Evolutionary conservation across 2,888 invertebrate genomes (phyloP).

Genomic region (Phyllotreta striolata): DNA sequence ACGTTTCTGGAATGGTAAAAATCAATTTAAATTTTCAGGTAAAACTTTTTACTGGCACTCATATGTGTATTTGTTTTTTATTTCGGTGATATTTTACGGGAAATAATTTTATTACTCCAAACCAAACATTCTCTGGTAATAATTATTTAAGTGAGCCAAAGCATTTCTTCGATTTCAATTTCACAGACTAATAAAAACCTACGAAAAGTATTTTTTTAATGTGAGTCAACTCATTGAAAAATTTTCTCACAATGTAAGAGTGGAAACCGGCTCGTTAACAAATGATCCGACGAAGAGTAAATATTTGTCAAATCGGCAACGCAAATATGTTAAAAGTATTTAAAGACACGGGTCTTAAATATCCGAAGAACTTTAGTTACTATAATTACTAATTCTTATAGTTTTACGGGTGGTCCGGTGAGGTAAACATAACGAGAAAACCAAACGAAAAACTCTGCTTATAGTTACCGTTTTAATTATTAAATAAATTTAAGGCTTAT

Average conservation of each 20-base stretch:
- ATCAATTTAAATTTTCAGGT: too few species aligned
- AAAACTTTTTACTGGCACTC: too few species aligned
- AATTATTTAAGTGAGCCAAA: too few species aligned
- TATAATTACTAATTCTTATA: conserved; percentile 51
- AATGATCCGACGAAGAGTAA: conserved; percentile 32
- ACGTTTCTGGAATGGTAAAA: background rate
- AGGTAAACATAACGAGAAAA: conserved; percentile 21
- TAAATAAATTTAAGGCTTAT: conserved; percentile 26
- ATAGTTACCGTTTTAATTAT: conserved; percentile 32
- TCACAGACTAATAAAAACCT: too few species aligned
- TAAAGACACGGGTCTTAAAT: conserved; percentile 38
- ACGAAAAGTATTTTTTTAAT: too few species aligned
- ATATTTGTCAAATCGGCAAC: conserved; percentile 44
- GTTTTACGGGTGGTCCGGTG: conserved; percentile 49
- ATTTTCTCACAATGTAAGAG: background rate
- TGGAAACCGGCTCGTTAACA: conserved; percentile 16
- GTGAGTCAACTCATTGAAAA: background rate
- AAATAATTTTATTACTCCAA: too few species aligned
- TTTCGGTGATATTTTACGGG: too few species aligned
- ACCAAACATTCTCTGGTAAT: too few species aligned
- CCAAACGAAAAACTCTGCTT: conserved; percentile 32
- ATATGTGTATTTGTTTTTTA: too few species aligned
- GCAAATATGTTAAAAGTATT: conserved; percentile 43
- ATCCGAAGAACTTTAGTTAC: conserved; percentile 48
- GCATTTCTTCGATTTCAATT: too few species aligned